These are phyloP conservation scores for Eriosoma lanigerum DNA, from an alignment of 1,140 invertebrate genomes.

Conservation along the genomic window DNA sequence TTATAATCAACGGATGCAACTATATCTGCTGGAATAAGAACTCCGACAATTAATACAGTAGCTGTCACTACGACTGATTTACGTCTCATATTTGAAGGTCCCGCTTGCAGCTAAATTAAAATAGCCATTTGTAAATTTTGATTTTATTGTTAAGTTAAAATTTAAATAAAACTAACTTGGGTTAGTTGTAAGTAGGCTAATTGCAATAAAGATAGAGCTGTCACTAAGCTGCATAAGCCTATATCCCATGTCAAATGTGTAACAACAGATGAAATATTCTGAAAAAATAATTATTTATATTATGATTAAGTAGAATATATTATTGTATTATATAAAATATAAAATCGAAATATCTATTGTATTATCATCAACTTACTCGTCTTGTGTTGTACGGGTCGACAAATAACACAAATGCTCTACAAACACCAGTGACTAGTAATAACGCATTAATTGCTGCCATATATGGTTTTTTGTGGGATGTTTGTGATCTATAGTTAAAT, in stretches of 20 bases:
- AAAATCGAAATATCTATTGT: no score
- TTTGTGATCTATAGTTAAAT: slow-evolving; percentile 43
- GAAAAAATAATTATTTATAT: slow-evolving; percentile 53
- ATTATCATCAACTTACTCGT: slow-evolving; percentile 58
- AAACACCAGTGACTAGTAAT: slow-evolving; percentile 64
- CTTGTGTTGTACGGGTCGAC: slow-evolving; percentile 67
- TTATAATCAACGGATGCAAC: slow-evolving; percentile 32
- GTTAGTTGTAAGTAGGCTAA: slow-evolving; percentile 65
- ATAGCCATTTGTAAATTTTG: not conserved
- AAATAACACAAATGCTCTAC: slow-evolving; percentile 63
- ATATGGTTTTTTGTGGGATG: slow-evolving; percentile 61
- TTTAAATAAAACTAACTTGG: slow-evolving; percentile 58
- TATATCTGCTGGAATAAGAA: slow-evolving; percentile 33
- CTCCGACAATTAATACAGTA: slow-evolving; percentile 31
- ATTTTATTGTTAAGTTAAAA: not conserved
- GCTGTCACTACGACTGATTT: slow-evolving; percentile 48
- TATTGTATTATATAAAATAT: not conserved
- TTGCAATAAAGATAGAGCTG: slow-evolving; percentile 66
- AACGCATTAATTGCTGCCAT: slow-evolving; percentile 68
- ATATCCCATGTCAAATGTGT: slow-evolving; percentile 65
- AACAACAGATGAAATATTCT: slow-evolving; percentile 64
- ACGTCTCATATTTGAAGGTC: slow-evolving; percentile 37
- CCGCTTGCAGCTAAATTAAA: slow-evolving; percentile 24
- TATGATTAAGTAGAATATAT: not conserved
- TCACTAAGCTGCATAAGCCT: slow-evolving; percentile 66